Evolutionary conservation across 2,113 vertebrate genomes (phyloP), one percentile per base, ranked within the genome.

Genomic region (Eulacestoma nigropectus): DNA sequence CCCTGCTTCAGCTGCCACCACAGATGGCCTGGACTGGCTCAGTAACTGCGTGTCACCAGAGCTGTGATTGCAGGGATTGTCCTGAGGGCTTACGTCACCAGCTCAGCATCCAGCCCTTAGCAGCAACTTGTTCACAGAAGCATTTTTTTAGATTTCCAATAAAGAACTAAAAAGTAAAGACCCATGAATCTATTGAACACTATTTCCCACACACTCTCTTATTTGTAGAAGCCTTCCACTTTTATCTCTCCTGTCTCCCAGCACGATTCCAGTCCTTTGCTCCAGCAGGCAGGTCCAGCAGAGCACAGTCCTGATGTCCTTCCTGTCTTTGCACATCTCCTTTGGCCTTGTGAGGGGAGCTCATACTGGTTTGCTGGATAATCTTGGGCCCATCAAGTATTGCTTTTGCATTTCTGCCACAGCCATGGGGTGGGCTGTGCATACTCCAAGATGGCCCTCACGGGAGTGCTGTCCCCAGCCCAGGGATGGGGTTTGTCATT

Each of bases 1-100:
- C 49, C 53, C 46, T 80, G 84, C 87, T 84, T 94, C 94, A 96
- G 73, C 89, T 96, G 84, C 67, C 63, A 50, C 59, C 93, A 83
- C 89, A 88, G 93, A 69, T 94, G 89, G 87, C 81, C 95, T 85
- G 89, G 89, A 33, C 0, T 3, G 15, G 37, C 62, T 80, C 84
- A 76, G 70, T 50, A 77, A 32, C 50, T 63, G 55, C 12, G 37
- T 74, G 65, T 73, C 87, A 73, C 87, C 12, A 0, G 42, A 18
- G 42, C 69, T 85, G 44, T 59, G 53, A 47, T 29, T 53, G 21
- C 74, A 91, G 53, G 44, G 62, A 57, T 44, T 11, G 1, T 84
- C 69, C 57, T 53, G 25, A 68, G 32, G 50, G 33, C 42, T 95
- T 47, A 62, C 3, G 0, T 79, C 87, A 72, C 39, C 14, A 52